These are phyloP conservation scores for Bombus picipes DNA, from an alignment of 1,140 invertebrate genomes.

Conservation along the genomic window DNA sequence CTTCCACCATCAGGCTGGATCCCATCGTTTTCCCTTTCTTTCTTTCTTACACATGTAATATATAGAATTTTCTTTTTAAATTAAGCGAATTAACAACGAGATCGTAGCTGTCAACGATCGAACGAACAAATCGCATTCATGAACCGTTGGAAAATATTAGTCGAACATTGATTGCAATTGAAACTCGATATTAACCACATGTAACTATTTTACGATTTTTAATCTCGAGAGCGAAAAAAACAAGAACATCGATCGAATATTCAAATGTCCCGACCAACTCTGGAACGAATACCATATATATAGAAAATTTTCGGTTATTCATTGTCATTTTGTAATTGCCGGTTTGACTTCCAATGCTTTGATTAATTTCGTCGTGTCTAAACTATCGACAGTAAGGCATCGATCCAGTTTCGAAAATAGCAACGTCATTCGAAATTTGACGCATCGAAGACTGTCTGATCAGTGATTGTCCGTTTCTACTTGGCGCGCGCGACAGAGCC, in stretches of 20 bases:
- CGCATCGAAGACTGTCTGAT: neutral
- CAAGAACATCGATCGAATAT: neutral
- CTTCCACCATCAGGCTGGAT: neutral
- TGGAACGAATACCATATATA: neutral
- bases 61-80: neutral
- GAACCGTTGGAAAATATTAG: neutral
- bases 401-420: neutral
- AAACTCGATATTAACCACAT: neutral
- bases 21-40: neutral
- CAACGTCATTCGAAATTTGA: neutral
- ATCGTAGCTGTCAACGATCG: neutral
- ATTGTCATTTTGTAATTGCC: neutral
- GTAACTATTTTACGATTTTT: neutral
- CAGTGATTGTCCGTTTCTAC: neutral
- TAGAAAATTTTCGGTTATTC: neutral
- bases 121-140: neutral
- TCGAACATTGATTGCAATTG: neutral
- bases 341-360: neutral
- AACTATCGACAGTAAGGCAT: neutral
- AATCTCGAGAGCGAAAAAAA: neutral
- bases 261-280: neutral
- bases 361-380: neutral
- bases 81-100: neutral
- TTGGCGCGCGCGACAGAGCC: neutral
- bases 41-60: no score